Conservation (phyloP, 2,113 vertebrate genomes). For the Sorex araneus region DNA sequence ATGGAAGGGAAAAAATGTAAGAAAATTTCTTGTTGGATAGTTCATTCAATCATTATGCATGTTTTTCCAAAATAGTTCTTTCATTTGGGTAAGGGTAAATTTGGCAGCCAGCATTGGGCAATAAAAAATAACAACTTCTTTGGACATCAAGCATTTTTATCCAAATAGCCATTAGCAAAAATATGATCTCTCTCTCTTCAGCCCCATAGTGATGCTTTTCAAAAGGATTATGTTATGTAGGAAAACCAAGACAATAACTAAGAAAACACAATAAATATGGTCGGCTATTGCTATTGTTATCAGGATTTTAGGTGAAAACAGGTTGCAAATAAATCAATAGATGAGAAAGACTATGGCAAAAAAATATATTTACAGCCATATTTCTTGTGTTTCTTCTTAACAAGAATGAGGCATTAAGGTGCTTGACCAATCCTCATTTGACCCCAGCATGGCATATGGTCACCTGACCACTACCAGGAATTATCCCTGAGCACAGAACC, state of each 20-base stretch:
- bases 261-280: no score
- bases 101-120: not conserved
- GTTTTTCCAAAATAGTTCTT: constrained; percentile 25
- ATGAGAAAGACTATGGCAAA: not conserved
- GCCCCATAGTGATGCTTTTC: constrained; percentile 9
- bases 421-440: constrained; percentile 12
- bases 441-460: not conserved
- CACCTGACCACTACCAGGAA: not conserved
- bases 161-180: constrained; percentile 11
- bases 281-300: not conserved
- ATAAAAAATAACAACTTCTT: not conserved
- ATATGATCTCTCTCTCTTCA: constrained; percentile 43
- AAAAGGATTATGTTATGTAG: not conserved
- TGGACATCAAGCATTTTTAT: constrained; percentile 20
- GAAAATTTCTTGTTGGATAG: not conserved
- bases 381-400: constrained; percentile 30
- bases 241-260: no score
- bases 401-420: not conserved
- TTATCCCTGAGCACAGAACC: no score
- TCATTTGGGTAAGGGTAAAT: not conserved
- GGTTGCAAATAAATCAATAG: not conserved
- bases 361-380: not conserved
- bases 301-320: constrained; percentile 30
- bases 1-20: constrained; percentile 22
- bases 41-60: constrained; percentile 29